Evolutionary conservation across 2,888 invertebrate species (phyloP).

Genomic region (Erebia epiphron): DNA sequence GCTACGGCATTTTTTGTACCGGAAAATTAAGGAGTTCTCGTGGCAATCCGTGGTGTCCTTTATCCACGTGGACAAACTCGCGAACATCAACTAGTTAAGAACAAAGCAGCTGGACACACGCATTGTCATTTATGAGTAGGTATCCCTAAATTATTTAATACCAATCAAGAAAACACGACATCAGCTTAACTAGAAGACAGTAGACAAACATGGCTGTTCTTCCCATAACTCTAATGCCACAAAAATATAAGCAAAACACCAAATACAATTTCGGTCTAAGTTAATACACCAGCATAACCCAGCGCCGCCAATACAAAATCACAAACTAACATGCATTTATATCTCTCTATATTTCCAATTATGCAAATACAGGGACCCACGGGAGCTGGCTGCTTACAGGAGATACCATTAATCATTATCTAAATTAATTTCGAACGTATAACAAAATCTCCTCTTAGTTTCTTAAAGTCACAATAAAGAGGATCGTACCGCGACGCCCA

Average conservation of each 20-base stretch:
- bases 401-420: conserved; percentile 82
- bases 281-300: conserved; percentile 10
- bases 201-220: too few relatives aligned
- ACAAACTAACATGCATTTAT: conserved; percentile 21
- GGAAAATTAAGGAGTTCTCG: too few relatives aligned
- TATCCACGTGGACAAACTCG: too few relatives aligned
- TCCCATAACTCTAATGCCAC: not conserved
- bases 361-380: conserved; percentile 70
- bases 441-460: conserved; percentile 81
- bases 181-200: too few relatives aligned
- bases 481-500: conserved; percentile 81
- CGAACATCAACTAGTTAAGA: too few relatives aligned
- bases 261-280: not conserved
- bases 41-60: too few relatives aligned
- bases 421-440: conserved; percentile 82
- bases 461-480: conserved; percentile 83
- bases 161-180: too few relatives aligned
- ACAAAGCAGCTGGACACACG: too few relatives aligned
- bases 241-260: not conserved
- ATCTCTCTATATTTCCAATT: conserved; percentile 56
- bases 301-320: conserved; percentile 1
- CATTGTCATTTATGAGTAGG: too few relatives aligned
- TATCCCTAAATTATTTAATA: too few relatives aligned
- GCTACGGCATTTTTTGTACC: too few relatives aligned
- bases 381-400: conserved; percentile 60